Evolutionary conservation across 2,888 invertebrate species (phyloP), one percentile per base, ranked within the genome.

Genomic region (Drosophila setosimentum): DNA sequence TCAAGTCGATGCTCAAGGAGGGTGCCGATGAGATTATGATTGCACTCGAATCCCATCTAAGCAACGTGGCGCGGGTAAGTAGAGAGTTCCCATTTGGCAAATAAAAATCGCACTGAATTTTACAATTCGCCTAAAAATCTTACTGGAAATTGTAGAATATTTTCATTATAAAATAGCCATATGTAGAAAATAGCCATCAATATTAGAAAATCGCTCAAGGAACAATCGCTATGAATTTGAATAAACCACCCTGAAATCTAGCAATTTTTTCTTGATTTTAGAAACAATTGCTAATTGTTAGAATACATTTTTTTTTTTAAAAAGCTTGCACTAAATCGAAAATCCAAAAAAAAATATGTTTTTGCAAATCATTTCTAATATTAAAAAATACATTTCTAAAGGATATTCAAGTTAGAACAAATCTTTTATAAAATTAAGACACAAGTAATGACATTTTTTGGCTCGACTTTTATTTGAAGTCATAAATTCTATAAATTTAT

Each of bases 11-110:
- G 35, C 78, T 86, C 58, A 91, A 91, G 75, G 80, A 81, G 42
- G 76, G 81, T 10, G 81, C 81, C 45, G 92, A 91, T 40, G 95
- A 95, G 91, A 95, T 95, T 0, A 95, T 95, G 95, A 93, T 94
- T 42, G 95, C 95, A n/a, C 94, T 95, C 70, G 95, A 95, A 40
- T 88, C 91, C 18, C 92, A 92, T 55, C 77, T 91, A 5, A 79
- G 84, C 42, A 81, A 90, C 2, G 89, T 87, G 11, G 86, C 90
- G 62, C 85, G 91, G 76, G 93, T 93, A 84, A 78, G 92, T 72
- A 11, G 18, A 3, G 2, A 24, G 8, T 24, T 53, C 8, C 4
- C 16, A 16, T 16, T 40, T 18, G 10, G 10, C 8, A 37, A 18
- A 18, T 37, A 37, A 37, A 37, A 37, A 18, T 8, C 5, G 2